Conservation (phyloP, 2,888 invertebrate genomes). For the Mythimna lalbum region DNA sequence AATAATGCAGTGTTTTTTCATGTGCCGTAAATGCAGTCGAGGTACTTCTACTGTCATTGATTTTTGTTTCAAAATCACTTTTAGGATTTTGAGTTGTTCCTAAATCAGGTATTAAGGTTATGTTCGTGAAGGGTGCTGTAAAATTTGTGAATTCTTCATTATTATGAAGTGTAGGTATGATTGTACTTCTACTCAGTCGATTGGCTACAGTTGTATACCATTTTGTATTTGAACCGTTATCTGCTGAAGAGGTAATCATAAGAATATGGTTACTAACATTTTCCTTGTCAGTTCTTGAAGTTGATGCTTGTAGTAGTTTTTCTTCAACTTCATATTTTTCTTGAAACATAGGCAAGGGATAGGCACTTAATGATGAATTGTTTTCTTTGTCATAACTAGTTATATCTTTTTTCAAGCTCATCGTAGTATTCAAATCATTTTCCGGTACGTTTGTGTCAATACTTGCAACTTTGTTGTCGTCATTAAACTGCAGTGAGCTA, state of each 20-base stretch:
- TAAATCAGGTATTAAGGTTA: background rate
- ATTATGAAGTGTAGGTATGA: background rate
- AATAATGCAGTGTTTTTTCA: background rate
- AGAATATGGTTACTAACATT: background rate
- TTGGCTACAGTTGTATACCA: background rate
- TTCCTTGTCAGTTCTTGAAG: background rate
- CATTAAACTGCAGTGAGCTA: background rate
- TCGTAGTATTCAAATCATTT: background rate
- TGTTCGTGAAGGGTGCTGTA: background rate
- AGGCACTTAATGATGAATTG: background rate
- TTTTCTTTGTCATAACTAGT: background rate
- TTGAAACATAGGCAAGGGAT: background rate
- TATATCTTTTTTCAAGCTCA: background rate
- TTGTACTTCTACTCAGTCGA: background rate
- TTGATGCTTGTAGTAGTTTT: background rate
- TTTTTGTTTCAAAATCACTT: background rate
- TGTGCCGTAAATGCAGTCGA: background rate
- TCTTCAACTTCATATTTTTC: background rate
- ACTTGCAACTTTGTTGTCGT: background rate
- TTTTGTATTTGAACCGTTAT: conserved; percentile 1
- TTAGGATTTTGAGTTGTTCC: background rate
- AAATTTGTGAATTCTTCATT: background rate
- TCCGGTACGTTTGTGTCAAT: background rate
- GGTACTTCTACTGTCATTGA: background rate
- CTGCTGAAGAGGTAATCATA: background rate